Conservation (phyloP, 2,113 vertebrate genomes). For the Pelodiscus sinensis region DNA sequence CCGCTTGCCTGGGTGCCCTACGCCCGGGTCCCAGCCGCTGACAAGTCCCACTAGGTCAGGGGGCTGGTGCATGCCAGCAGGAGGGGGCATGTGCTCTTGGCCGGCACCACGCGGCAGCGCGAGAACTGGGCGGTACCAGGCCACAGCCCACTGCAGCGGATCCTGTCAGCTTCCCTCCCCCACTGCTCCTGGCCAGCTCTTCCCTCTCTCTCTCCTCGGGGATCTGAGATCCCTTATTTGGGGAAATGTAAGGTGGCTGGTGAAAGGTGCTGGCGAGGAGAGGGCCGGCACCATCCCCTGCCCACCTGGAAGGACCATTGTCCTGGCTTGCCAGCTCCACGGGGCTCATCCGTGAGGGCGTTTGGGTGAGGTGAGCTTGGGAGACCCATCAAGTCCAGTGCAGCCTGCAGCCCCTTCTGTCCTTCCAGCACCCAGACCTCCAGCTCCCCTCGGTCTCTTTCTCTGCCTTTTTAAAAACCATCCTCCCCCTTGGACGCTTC, state of each 20-base stretch:
- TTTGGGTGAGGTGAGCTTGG: neutral
- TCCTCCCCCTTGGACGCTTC: too few species aligned
- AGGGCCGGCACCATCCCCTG: neutral
- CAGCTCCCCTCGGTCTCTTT: neutral
- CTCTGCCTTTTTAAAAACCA: neutral
- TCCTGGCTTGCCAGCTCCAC: neutral
- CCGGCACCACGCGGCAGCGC: neutral
- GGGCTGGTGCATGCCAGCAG: neutral
- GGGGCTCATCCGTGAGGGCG: neutral
- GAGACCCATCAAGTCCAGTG: neutral
- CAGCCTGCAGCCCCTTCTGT: neutral
- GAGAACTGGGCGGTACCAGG: fast-evolving
- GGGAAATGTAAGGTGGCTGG: neutral
- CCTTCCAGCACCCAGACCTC: neutral
- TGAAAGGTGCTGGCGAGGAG: neutral
- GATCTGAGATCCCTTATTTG: neutral
- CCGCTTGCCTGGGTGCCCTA: neutral
- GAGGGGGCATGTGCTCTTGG: neutral
- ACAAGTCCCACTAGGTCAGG: neutral
- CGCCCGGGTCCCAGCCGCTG: neutral
- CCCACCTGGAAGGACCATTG: neutral
- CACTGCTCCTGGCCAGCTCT: neutral
- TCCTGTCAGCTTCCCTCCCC: too few species aligned
- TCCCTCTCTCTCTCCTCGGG: neutral
- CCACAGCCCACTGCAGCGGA: neutral